Evolutionary conservation across 2,797 vertebrate genomes (phyloP).

Genomic region (Tinamus major): DNA sequence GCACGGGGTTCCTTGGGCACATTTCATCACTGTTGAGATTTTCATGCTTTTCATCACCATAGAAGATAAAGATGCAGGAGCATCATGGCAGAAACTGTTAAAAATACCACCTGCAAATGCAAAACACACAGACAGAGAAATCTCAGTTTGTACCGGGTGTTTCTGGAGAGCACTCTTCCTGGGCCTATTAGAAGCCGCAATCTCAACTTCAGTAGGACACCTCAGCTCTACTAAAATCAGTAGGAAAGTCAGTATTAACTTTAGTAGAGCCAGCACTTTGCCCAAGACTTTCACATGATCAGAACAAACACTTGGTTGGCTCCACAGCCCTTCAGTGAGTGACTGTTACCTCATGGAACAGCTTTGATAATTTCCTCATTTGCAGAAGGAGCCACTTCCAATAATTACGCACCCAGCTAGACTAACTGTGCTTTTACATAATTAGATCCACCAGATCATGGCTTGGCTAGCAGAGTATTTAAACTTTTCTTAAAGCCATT

Average conservation of each 20-base stretch:
- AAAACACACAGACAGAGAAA: conserved; percentile 26
- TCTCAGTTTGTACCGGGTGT: background rate
- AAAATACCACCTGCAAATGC: conserved; percentile 65
- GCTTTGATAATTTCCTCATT: background rate
- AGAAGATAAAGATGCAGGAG: conserved; percentile 53
- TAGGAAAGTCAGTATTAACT: background rate
- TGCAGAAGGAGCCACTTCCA: background rate
- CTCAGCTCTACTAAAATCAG: background rate
- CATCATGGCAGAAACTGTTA: conserved; percentile 68
- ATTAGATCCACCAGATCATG: background rate
- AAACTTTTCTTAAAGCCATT: background rate
- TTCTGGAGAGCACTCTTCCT: background rate
- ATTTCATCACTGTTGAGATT: conserved; percentile 77
- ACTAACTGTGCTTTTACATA: background rate
- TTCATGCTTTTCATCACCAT: conserved; percentile 70
- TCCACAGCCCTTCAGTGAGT: background rate
- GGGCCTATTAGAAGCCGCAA: background rate
- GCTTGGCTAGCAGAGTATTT: background rate
- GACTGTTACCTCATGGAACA: background rate
- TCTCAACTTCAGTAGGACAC: background rate
- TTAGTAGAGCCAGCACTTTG: background rate
- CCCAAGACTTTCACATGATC: background rate
- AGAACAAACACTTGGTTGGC: background rate
- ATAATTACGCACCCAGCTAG: background rate
- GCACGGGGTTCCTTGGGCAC: conserved; percentile 55